Evolutionary conservation across 2,113 vertebrate genomes (phyloP), one percentile per base, ranked within the genome.

Genomic region (Prolemur simus): DNA sequence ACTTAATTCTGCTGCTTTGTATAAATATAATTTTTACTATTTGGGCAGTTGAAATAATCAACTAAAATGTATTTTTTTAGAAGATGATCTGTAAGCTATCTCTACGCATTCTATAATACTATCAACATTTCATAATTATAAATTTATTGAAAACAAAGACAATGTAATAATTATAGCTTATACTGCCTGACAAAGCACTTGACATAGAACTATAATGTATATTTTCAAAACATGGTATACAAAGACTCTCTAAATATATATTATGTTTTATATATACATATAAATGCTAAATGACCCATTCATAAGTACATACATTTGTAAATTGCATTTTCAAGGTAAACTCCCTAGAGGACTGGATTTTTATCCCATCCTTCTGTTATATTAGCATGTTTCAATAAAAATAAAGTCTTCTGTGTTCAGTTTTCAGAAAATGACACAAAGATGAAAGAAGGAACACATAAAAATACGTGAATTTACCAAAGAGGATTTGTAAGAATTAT

Each of bases 1-100:
- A 34, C 39, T 82, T 91, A 87, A 88, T 64, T 93, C 5, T 95
- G 58, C 18, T 87, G 87, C 2, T 94, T 25, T 88, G 27, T 49
- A n/a, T 77, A 87, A 90, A 82, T 13, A 60, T 34, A 87, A 47
- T 14, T 87, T 96, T 95, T 91, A 88, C 21, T 73, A 49, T 91
- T 80, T 87, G 2, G 14, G 25, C 13, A 85, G 18, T 39, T 83
- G 7, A 77, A 91, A 84, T 66, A 80, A 68, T 86, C n/a, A 73
- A 39, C 25, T 90, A 88, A 86, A 66, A 81, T 5, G 49, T 60
- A 47, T 37, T 78, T 64, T 77, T 64, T 18, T 82, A 83, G 27
- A 56, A 83, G 27, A 56, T 77, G 25, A 14, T 64, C 25, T n/a
- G 60, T 81, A 89, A 76, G 42, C 42, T 68, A 87, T 69, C 56